Percentiles rank a stretch among this genome's conserved stretches.
Evolutionary conservation across 1,140 invertebrate species (phyloP).

Genomic region (Thereuonema tuberculata): DNA sequence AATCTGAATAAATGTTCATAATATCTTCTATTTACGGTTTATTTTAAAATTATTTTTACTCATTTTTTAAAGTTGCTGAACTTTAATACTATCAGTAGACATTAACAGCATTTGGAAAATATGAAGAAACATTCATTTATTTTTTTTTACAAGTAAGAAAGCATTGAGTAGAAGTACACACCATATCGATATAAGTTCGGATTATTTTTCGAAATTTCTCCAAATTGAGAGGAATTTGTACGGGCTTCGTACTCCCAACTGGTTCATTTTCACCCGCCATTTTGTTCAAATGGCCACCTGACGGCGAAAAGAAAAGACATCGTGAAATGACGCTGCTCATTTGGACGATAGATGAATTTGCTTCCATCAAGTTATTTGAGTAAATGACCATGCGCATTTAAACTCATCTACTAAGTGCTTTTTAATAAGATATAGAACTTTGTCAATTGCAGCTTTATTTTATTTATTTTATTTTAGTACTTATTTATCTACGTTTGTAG

Average conservation of each 20-base stretch:
- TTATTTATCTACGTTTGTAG: no score
- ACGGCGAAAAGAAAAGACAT: no score
- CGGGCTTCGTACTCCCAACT: not conserved
- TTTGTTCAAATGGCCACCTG: no score
- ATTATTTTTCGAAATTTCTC: constrained; percentile 35
- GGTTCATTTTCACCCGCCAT: constrained; percentile 3
- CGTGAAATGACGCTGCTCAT: no score
- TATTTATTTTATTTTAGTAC: no score
- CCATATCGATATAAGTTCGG: constrained; percentile 43
- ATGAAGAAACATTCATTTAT: not conserved
- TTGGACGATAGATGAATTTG: no score
- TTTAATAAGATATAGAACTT: no score
- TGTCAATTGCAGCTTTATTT: no score
- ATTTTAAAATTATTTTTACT: not conserved
- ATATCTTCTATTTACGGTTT: not conserved
- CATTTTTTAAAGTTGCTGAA: not conserved
- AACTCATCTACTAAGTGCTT: no score
- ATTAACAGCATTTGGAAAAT: not conserved
- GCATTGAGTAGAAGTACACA: constrained; percentile 28
- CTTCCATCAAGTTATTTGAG: no score
- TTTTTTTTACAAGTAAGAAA: not conserved
- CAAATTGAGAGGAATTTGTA: constrained; percentile 9
- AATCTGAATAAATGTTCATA: not conserved
- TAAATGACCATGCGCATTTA: no score
- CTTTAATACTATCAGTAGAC: not conserved